Conservation (phyloP, 1,140 invertebrate species). For the Ganaspis sp. region DNA sequence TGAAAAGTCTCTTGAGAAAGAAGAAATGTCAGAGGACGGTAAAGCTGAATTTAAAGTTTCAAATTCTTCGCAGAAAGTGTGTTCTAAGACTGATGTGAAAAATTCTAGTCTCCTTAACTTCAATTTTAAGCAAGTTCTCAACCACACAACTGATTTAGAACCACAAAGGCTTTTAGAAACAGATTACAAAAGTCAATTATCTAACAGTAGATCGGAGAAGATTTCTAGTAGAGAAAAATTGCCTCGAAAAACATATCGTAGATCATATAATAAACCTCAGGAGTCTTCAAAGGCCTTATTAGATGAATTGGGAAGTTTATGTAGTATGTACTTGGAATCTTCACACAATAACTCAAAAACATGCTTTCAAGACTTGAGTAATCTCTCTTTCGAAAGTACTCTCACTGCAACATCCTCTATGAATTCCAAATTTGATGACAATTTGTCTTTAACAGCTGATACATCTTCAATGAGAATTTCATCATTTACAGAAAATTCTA, state of each 20-base stretch:
- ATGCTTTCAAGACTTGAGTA: slow-evolving; percentile 30
- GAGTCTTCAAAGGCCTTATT: not conserved
- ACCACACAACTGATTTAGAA: not conserved
- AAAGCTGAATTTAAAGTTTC: not conserved
- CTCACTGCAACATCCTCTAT: slow-evolving; percentile 35
- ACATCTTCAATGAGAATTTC: too few species aligned
- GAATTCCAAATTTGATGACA: not conserved
- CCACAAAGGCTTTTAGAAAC: not conserved
- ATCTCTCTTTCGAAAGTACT: slow-evolving; percentile 35
- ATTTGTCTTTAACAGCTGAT: not conserved
- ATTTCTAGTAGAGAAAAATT: not conserved
- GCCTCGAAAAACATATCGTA: slow-evolving; percentile 6
- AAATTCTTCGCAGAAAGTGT: not conserved
- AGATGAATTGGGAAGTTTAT: slow-evolving; percentile 46
- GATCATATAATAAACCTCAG: not conserved
- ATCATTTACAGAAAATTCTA: too few species aligned
- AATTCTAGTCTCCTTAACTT: not conserved
- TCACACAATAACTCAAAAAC: slow-evolving; percentile 36
- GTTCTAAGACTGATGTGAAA: not conserved
- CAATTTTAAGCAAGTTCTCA: not conserved
- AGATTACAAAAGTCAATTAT: not conserved
- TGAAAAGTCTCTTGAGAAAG: not conserved
- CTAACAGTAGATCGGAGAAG: not conserved
- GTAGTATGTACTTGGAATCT: slow-evolving; percentile 58
- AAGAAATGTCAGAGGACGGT: not conserved